phyloP scores from a whole-genome alignment of 2,113 vertebrate genomes.

The Boleophthalmus pectinirostris region DNA sequence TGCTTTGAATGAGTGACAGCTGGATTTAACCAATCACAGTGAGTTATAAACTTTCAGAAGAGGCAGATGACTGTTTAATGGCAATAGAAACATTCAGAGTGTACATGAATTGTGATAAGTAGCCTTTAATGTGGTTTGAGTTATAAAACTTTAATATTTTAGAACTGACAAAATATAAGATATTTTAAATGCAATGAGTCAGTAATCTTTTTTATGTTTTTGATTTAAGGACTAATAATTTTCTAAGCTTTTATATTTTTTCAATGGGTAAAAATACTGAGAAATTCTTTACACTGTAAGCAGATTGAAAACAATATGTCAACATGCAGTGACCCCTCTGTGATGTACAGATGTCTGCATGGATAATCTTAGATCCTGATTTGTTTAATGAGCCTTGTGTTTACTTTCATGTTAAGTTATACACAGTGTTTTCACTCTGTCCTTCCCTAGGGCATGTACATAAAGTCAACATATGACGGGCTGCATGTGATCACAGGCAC shows the following conservation, averaged over 20 bases:
- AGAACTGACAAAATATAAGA: not conserved
- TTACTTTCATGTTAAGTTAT: slow-evolving; percentile 5
- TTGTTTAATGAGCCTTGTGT: slow-evolving; percentile 3
- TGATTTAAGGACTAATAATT: not conserved
- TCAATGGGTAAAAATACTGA: slow-evolving; percentile 5
- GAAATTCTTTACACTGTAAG: slow-evolving; percentile 2
- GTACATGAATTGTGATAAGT: no score
- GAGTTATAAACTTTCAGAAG: no score
- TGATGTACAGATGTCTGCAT: slow-evolving; percentile 16
- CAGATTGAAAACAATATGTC: slow-evolving; percentile 45
- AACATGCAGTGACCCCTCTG: not conserved
- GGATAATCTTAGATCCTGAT: slow-evolving; percentile 10
- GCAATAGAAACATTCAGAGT: no score
- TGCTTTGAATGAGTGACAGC: no score
- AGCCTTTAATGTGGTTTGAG: no score
- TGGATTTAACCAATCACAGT: no score
- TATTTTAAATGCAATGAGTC: not conserved
- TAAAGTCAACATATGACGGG: slow-evolving; percentile 95
- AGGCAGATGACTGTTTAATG: no score
- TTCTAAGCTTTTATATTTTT: not conserved
- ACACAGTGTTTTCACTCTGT: not conserved
- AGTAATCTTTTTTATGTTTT: not conserved
- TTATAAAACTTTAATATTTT: no score
- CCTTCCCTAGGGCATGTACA: slow-evolving; percentile 88
- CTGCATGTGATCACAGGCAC: slow-evolving; percentile 94